Base-by-base conservation (phyloP, 2,888 invertebrate species). In the Nymphalis urticae region DNA sequence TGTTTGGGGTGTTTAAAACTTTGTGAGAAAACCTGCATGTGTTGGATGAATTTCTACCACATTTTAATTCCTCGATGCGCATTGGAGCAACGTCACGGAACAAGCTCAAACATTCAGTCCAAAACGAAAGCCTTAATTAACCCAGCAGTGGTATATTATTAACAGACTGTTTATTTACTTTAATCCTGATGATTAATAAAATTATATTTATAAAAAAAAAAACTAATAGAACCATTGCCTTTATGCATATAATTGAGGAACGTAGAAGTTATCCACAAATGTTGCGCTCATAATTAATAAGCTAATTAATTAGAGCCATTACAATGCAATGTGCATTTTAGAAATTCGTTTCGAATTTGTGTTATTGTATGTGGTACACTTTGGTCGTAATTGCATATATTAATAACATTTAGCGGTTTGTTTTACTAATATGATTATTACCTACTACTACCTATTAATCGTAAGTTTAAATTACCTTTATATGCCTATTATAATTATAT, bases 271-370 rank as follows among this genome's bases (percentile, higher is more conserved):
- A 24, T 42, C 77, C 75, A 71, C 84, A 84, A 82, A 81, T 82
- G 83, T 83, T 81, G 76, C 80, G 74, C 77, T 77, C 76, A 76
- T 82, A 80, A 85, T 83, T 83, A 83, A 86, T 82, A 81, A 80
- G 79, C 76, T 82, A 83, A 85, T 85, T 85, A 82, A 83, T 86
- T 80, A 80, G 71, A 72, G 76, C 75, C 74, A 78, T 78, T 77
- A 77, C 73, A 72, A 72, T 74, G 76, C 75, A 76, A 73, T 75
- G 76, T 76, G 71, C 72, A 78, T 79, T 81, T 81, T 79, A 79
- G 79, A 75, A 77, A 75, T 75, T 75, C 76, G 72, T 77, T 76
- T 72, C 72, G 76, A 71, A 75, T 69, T 62, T 70, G 62, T 71
- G 65, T 58, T 65, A 59, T 67, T 67, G 66, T 70, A 71, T 72